Percentiles rank a stretch among this genome's conserved stretches.
These are phyloP conservation scores for Orientallactaga bullata DNA, from an alignment of 2,113 vertebrate species.

Conservation along the genomic window DNA sequence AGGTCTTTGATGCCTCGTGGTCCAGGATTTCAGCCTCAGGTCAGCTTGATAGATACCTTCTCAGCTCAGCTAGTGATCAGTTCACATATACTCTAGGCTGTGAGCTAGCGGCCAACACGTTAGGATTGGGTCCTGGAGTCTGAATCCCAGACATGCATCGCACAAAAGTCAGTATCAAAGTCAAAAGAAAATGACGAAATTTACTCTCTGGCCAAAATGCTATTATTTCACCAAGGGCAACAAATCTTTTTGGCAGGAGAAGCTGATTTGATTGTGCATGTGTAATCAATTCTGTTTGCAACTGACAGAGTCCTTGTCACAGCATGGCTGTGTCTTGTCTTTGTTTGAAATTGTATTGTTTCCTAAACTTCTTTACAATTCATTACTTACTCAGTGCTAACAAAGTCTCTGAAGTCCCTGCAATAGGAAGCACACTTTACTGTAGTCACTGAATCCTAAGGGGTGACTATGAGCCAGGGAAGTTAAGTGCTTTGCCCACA, in stretches of 20 bases:
- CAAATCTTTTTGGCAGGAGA: constrained; percentile 70
- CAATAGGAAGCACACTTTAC: not conserved
- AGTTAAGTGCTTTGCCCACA: constrained; percentile 17
- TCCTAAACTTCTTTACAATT: constrained; percentile 39
- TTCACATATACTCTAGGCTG: not conserved
- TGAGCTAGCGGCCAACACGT: not conserved
- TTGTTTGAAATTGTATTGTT: constrained; percentile 51
- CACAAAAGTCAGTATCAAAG: constrained; percentile 72
- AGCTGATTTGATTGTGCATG: constrained; percentile 62
- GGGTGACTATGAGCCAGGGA: not conserved
- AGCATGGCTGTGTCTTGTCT: not conserved
- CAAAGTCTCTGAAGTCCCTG: constrained; percentile 9
- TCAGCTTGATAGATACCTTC: not conserved
- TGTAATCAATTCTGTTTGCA: constrained; percentile 69
- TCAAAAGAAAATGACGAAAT: constrained; percentile 76
- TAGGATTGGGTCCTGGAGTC: not conserved
- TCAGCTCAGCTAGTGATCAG: not conserved
- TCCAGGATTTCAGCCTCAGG: not conserved
- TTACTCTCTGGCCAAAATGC: constrained; percentile 62
- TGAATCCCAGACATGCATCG: not conserved
- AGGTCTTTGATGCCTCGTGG: not conserved
- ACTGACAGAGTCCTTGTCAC: constrained; percentile 52
- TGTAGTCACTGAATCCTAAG: not conserved
- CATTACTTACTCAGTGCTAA: not conserved
- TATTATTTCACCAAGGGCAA: constrained; percentile 69